phyloP scores from a whole-genome alignment of 2,797 vertebrate species.

The Tarsius wallacei region DNA sequence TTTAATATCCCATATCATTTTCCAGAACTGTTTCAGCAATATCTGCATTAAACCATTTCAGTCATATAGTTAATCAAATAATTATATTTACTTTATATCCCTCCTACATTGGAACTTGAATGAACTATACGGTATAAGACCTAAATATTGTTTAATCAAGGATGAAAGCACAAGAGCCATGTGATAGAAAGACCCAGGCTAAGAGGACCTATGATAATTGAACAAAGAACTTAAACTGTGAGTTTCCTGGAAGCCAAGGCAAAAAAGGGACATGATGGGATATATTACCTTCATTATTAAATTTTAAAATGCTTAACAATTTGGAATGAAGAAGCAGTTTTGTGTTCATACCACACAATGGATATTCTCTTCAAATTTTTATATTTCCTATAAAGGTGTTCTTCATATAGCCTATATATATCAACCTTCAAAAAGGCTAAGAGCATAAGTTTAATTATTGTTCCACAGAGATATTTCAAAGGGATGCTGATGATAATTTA shows the following conservation, averaged over 20 bases:
- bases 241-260: neutral
- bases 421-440: neutral
- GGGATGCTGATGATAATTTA: neutral
- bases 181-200: neutral
- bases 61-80: neutral
- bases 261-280: neutral
- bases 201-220: neutral
- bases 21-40: neutral
- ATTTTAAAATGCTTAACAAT: neutral
- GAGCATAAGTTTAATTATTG: neutral
- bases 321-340: neutral
- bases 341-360: neutral
- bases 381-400: neutral
- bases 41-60: neutral
- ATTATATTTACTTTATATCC: neutral
- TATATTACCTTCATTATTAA: neutral
- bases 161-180: neutral
- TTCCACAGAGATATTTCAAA: neutral
- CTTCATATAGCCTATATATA: neutral
- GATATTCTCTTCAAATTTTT: neutral
- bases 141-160: conserved; percentile 7
- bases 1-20: neutral
- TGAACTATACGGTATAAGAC: neutral
- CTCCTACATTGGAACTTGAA: neutral
- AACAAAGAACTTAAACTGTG: neutral